Base-by-base conservation (phyloP, 2,797 vertebrate species). In the Acridotheres tristis region DNA sequence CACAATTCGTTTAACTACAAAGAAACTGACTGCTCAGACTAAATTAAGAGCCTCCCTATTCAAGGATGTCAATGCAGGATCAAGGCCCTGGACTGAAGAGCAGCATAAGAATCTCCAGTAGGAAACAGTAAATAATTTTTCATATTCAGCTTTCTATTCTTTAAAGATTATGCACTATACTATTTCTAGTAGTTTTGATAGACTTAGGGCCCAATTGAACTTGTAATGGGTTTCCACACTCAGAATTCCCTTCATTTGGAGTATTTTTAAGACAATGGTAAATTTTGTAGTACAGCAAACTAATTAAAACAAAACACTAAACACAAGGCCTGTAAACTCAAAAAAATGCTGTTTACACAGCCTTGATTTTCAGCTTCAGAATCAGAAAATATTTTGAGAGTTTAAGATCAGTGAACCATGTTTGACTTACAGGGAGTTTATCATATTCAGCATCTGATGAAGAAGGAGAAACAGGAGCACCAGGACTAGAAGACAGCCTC, bases 371-470 rank as follows among this genome's bases (percentile, higher is more conserved):
- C 58, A 69, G 40, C n/a, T 42, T 71, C 21, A 45, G 32, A 82
- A 73, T 34, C 16, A 72, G 53, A 69, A 80, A 61, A 51, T 38
- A 34, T 61, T 51, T 40, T 29, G 20, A 45, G 50, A 80, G 26
- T n/a, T 32, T 21, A 72, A 62, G 50, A 61, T 9, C 7, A 77
- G 36, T 9, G 51, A 88, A 32, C 7, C n/a, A 27, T 4, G 10
- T n/a, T 36, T 88, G 88, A 98, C 98, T 96, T 97, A 98, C 98
- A 80, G 97, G 98, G 63, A 98, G 96, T 76, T 98, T 98, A 94
- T 98, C 98, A 63, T 98, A 98, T 72, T 98, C 98, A 2, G 98
- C 97, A 97, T 98, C 98, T 51, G 98, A 98, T 23, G 98, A 98
- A 16, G 98, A 97, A 36, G 98, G 98, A 93, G 98, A 98, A 72